Base-by-base conservation (phyloP, 2,888 invertebrate species). In the Scaptomyza polygonia region DNA sequence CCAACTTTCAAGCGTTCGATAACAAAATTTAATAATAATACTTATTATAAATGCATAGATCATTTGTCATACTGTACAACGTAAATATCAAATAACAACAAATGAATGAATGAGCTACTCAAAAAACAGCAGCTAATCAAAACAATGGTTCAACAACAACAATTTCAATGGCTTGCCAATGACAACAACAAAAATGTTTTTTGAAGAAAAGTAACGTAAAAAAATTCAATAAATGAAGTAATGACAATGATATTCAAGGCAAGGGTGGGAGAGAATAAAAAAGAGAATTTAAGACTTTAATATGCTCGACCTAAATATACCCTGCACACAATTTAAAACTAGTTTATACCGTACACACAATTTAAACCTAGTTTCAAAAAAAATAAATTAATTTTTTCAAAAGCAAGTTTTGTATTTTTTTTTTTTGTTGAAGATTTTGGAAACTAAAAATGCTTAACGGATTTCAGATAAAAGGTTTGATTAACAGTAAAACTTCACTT, bases 71-170 rank as follows among this genome's bases (percentile, higher is more conserved):
- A 29, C 9, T 9, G n/a, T n/a, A n/a, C n/a, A n/a, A 29, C 8
- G 7, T 9, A 29, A 29, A 29, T 25, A 25, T 25, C 25, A 5
- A 25, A 25, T 25, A 25, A 25, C 25, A 25, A 25, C 25, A 14
- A 14, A 14, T 36, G 36, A 14, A 14, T 36, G 36, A 36, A 36
- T 36, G 36, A 7, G 36, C 36, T 14, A 5, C 36, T 12, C 14
- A 36, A 36, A 36, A 36, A 36, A 36, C 36, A 14, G 36, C 36
- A 36, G 36, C 36, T 14, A 36, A 36, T 36, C 36, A 36, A 36
- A 36, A 36, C 6, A 36, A 36, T 8, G 14, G 2, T 14, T 5
- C 14, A 36, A 36, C 36, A 14, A 12, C 32, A 14, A 36, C 14
- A 36, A 36, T 36, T 14, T 36, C 36, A 36, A 36, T 36, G 3